Percentiles rank a stretch among this genome's conserved stretches.
Conservation (phyloP, 2,113 vertebrate genomes). For the Mormyrus lacerda region DNA sequence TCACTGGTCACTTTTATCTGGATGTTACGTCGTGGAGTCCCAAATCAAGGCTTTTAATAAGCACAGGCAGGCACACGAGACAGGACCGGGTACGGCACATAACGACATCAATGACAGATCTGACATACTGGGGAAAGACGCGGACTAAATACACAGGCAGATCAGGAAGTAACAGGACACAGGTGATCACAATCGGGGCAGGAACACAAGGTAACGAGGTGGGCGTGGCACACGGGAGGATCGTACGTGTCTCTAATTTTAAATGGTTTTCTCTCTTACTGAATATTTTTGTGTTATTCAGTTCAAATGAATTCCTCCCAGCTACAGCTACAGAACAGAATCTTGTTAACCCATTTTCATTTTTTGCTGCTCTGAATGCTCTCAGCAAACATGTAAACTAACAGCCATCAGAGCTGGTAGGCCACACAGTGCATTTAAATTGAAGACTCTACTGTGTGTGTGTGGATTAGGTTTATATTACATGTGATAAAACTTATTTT, state of each 20-base stretch:
- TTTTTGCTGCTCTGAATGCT: not conserved
- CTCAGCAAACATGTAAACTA: not conserved
- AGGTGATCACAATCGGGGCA: too few species aligned
- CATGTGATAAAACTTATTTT: too few species aligned
- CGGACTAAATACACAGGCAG: too few species aligned
- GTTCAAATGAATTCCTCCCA: not conserved
- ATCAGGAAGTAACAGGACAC: too few species aligned
- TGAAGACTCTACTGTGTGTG: not conserved
- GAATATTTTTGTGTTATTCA: not conserved
- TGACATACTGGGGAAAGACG: too few species aligned
- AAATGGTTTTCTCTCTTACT: not conserved
- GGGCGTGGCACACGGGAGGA: too few species aligned
- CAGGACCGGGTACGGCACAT: too few species aligned
- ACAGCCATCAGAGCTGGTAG: not conserved
- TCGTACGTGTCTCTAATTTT: not conserved
- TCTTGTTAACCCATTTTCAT: not conserved
- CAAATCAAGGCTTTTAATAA: too few species aligned
- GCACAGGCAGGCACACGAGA: too few species aligned
- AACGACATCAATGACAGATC: too few species aligned
- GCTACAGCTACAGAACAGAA: not conserved
- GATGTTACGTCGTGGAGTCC: too few species aligned
- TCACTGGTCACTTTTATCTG: constrained; percentile 22
- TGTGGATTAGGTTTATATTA: not conserved
- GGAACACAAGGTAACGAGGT: too few species aligned
- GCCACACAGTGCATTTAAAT: not conserved